Base-by-base conservation (phyloP, 2,797 vertebrate species). In the Benthosema pterotum region DNA sequence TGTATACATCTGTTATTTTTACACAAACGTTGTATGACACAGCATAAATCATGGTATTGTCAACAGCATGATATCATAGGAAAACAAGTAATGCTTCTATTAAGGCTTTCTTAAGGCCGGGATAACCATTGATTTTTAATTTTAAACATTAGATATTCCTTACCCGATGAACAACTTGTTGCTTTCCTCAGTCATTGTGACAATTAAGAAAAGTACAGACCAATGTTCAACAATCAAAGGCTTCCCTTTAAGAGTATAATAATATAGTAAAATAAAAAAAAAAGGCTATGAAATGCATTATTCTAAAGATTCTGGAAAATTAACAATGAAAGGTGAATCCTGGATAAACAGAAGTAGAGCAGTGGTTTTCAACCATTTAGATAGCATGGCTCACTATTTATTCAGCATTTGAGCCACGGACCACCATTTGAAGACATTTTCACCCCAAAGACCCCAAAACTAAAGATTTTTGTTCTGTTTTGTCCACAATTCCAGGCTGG, bases 161-260 rank as follows among this genome's bases (percentile, higher is more conserved):
- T 46, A 17, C 19, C 17, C 11, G 47, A 49, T 17, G 15, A 16
- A 15, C 15, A 5, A 22, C 14, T n/a, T 28, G 11, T 25, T 25
- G 22, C 5, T 6, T 49, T 3, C 17, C 5, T 48, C 16, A 49
- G 17, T 48, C 16, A 49, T 49, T n/a, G 47, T 49, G 17, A 49
- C 47, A 16, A 49, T 16, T 16, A 16, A 9, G 15, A 59, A 67
- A 56, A 32, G 28, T 60, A 25, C 15, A 32, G 55, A 69, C 12
- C 46, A 63, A 52, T 63, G 62, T 74, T 67, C 53, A 78, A 71
- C 69, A 67, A 13, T 69, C 62, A 82, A 67, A 32, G 58, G 15
- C 25, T 65, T 77, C 54, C 56, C 12, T 65, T 60, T 25, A 51
- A 69, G 47, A 77, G 47, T 47, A n/a, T n/a, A n/a, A n/a, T n/a